phyloP scores from a whole-genome alignment of 2,888 invertebrate species.

The Acleris cristana region DNA sequence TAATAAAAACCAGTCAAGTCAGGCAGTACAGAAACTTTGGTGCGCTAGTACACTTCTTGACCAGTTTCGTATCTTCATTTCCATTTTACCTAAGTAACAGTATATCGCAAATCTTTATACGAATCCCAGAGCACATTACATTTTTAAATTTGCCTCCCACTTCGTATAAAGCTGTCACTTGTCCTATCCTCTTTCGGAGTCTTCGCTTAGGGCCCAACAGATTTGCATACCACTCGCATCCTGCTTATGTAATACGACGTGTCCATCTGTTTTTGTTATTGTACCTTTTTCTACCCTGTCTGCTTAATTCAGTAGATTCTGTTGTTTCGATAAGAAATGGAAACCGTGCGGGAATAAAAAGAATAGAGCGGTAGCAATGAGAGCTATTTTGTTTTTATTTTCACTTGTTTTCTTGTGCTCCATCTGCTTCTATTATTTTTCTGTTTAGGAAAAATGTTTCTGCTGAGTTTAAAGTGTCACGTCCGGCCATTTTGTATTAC shows the following conservation, averaged over 20 bases:
- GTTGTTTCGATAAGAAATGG: slow-evolving; percentile 11
- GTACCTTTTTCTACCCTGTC: slow-evolving; percentile 12
- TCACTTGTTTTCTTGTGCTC: no score
- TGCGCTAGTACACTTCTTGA: no score
- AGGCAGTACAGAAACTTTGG: no score
- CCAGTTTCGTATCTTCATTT: no score
- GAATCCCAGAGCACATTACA: neutral
- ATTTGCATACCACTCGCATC: slow-evolving; percentile 31
- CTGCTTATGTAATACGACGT: slow-evolving; percentile 21
- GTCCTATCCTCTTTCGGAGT: neutral
- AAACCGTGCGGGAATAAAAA: neutral
- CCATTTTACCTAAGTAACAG: no score
- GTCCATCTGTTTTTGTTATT: slow-evolving; percentile 20
- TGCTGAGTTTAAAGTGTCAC: no score
- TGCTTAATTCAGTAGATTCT: slow-evolving; percentile 16
- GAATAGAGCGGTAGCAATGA: no score
- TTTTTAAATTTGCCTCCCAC: slow-evolving; percentile 1
- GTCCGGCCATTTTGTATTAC: no score
- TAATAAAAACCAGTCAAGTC: no score
- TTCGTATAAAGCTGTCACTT: slow-evolving; percentile 14
- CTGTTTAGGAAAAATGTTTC: no score
- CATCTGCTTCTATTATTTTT: no score
- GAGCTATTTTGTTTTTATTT: no score
- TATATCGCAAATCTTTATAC: neutral
- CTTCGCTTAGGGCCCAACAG: slow-evolving; percentile 11